Evolutionary conservation across 2,113 vertebrate species (phyloP), one percentile per base, ranked within the genome.

Genomic region (Sander lucioperca): DNA sequence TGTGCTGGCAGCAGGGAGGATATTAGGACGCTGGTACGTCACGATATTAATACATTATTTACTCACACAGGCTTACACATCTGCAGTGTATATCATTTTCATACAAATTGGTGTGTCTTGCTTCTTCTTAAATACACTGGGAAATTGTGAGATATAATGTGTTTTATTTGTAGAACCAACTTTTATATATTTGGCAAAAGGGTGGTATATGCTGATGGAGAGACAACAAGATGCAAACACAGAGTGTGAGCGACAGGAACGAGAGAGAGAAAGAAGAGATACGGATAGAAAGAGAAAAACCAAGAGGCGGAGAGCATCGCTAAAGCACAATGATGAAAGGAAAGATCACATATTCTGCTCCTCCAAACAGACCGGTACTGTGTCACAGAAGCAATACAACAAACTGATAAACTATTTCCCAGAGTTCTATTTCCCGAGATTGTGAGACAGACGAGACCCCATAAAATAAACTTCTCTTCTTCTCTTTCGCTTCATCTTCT

Each of bases 1-100:
- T 4, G 18, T 11, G n/a, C 48, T 6, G 70, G 62, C 59, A 59
- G 50, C 53, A 30, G 47, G 23, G 64, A 81, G 51, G 11, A 73
- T 50, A 8, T 36, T 64, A 80, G 85, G 79, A 75, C 50, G n/a
- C 50, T 68, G 74, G 27, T 27, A 77, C 61, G n/a, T 84, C 74
- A 59, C 1, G 5, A 48, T 39, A 4, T 30, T n/a, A 64, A 61
- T 84, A 15, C 71, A 84, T 88, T 82, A 88, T 84, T 90, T 57
- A 90, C 67, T 33, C 1, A 27, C 15, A 53, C 23, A 25, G 21
- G 25, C n/a, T 70, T 51, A 45, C 73, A 53, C 19, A 64, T n/a
- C 21, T 79, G 5, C 64, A 45, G 61, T 16, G 69, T 11, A 50
- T 14, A 50, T 59, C 19, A 64, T 45, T 45, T 51, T 54, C 63